Base-by-base conservation (phyloP, 2,797 vertebrate species). In the Macropodus opercularis region DNA sequence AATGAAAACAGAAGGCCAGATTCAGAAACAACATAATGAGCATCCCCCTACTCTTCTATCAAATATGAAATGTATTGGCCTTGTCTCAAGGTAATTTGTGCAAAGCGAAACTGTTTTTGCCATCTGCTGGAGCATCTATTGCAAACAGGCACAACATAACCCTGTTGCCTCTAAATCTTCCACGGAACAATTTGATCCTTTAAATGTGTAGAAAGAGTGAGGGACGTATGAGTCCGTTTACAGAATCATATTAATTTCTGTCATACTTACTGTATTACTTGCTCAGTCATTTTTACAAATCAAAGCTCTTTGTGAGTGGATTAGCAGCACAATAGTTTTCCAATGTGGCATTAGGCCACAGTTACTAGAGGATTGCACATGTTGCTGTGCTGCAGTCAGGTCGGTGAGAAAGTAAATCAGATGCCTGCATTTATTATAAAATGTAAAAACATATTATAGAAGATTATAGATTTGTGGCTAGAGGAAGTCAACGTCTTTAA, bases 261-360 rank as follows among this genome's bases (percentile, higher is more conserved):
- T 41, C 56, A 75, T 47, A 61, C 55, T 85, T 78, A 72, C 65
- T 75, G 75, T 0, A 13, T 88, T 13, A 85, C 80, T 89, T 87
- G 81, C 68, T 82, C 83, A 89, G 88, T 90, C 75, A 90, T 77
- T 84, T 84, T 32, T 32, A 4, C 83, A 48, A 60, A 90, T 90
- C 79, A 89, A 92, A 39, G 21, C 75, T 85, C 81, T 70, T 78
- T 83, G 76, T 84, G 80, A 78, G 61, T 77, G 84, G 90, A 92
- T 92, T 93, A 92, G 79, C 70, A 58, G 80, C 63, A 70, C 84
- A 86, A 87, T 90, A 87, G 88, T 69, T 70, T 68, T 89, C 76
- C n/a, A n/a, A n/a, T 79, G 82, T 80, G 89, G 86, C 75, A 89
- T 86, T 86, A 89, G 53, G 77, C 86, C 29, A 51, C 39, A 46